Percentiles rank a stretch among this genome's conserved stretches.
Conservation (phyloP, 1,140 invertebrate genomes). For the Samia ricini region DNA sequence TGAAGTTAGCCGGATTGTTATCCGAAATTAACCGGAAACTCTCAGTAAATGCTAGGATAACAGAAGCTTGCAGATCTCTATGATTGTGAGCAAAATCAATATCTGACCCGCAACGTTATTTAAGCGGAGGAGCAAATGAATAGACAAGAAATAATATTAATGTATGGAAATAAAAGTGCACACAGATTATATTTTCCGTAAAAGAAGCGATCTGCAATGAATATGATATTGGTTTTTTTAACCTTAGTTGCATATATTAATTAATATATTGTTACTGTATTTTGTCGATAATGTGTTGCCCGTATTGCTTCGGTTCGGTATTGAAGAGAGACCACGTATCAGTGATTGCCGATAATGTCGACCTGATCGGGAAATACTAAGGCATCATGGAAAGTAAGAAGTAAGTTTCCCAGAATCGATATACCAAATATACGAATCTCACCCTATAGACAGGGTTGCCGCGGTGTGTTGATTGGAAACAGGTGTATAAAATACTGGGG, state of each 20-base stretch:
- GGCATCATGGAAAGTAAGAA: conserved; percentile 59
- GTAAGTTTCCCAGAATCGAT: conserved; percentile 73
- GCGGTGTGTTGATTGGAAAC: conserved; percentile 25
- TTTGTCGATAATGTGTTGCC: too few species aligned
- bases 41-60: conserved; percentile 31
- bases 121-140: too few species aligned
- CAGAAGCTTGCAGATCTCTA: conserved; percentile 24
- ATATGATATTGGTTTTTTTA: too few species aligned
- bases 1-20: conserved; percentile 24
- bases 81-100: conserved; percentile 31
- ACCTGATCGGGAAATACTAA: conserved; percentile 77
- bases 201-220: too few species aligned
- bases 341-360: conserved; percentile 76
- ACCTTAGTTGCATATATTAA: too few species aligned
- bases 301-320: too few species aligned
- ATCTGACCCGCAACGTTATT: conserved; percentile 13
- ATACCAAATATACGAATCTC: conserved; percentile 60
- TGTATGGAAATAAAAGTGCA: too few species aligned
- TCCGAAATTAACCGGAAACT: conserved; percentile 37
- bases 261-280: too few species aligned
- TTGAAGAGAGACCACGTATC: conserved; percentile 65
- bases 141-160: too few species aligned
- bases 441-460: conserved; percentile 54
- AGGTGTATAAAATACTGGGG: background rate
- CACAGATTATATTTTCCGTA: too few species aligned